Evolutionary conservation across 2,888 invertebrate genomes (phyloP), one percentile per base, ranked within the genome.

Genomic region (Gandaritis pyraliata): DNA sequence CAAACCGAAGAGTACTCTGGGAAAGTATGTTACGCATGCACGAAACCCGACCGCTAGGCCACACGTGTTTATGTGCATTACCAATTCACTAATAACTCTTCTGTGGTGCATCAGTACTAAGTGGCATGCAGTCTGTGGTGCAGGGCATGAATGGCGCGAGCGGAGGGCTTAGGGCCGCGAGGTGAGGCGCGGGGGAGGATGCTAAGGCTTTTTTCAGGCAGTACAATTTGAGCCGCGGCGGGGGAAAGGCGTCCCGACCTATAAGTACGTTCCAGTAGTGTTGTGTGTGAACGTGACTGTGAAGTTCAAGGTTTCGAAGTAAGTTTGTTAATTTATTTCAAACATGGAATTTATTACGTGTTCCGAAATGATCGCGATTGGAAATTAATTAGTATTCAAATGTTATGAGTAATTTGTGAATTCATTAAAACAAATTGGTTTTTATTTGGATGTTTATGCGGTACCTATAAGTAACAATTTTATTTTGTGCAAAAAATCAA

Each of bases 131-230:
- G 36, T 58, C 58, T 55, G 51, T 58, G 62, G 59, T 16, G 51
- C 53, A 78, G 81, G 82, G 76, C 72, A 68, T 70, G 70, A 68
- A 67, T 69, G 67, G 69, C 72, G 80, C 75, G 75, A 64, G 73
- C 72, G 75, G 71, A 61, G 66, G 72, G 71, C 62, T 60, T 74
- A 74, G 76, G 76, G 76, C 75, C 46, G 62, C 63, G 68, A 70
- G 61, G 69, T 75, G 72, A 72, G 60, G 68, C 68, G 78, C 69
- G 70, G 72, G 66, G 57, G 63, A 80, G 88, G 88, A 85, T 86
- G 57, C 53, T 56, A 80, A 90, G 90, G 88, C 90, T 90, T 92
- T 91, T 91, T 92, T 90, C 91, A 91, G 91, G 90, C 91, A 92
- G 92, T 91, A 75, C 76, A 70, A 72, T 69, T 74, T 76, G 76